Base-by-base conservation (phyloP, 2,113 vertebrate genomes). In the Leuciscus idus region DNA sequence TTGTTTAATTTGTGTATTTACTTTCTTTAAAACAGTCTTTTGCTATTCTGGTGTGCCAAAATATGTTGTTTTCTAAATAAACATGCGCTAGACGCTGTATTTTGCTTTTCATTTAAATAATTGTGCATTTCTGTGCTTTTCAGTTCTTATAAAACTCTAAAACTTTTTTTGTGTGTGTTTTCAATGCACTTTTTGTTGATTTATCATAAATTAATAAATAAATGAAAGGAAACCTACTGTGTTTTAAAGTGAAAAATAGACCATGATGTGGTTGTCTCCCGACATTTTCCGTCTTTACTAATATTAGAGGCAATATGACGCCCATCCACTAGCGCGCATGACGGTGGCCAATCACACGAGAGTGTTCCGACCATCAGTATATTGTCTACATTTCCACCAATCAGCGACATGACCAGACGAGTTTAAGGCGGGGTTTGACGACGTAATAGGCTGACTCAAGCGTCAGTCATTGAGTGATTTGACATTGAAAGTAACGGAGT, bases 11-110 rank as follows among this genome's bases (percentile, higher is more conserved):
- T 81, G 23, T 81, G 4, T 64, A 10, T 81, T 48, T 36, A 26
- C 17, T 28, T 39, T 28, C n/a, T n/a, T n/a, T n/a, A n/a, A n/a
- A n/a, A n/a, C 21, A 43, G 13, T 66, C 36, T n/a, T 73, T n/a
- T 73, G 33, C 61, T 66, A 4, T 33, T 46, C 11, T 33, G 39
- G 4, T 82, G 61, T 68, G 62, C 28, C 46, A 64, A 19, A 43
- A 55, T 70, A 50, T 68, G 28, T 15, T 82, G 11, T 81, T 89
- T 87, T 84, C 84, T 86, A 86, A 88, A 88, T 88, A 88, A 88
- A 88, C 48, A 84, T 33, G 43, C 9, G 75, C 74, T 11, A 52
- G 23, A 66, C 68, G 6, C 46, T 84, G 59, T 33, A 19, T 33
- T 68, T 52, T 52, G 26, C 33, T 19, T 59, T n/a, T 73, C 23